Percentiles rank a stretch among this genome's conserved stretches.
These are phyloP conservation scores for Epinotia bilunana DNA, from an alignment of 2,888 invertebrate species.

Conservation along the genomic window DNA sequence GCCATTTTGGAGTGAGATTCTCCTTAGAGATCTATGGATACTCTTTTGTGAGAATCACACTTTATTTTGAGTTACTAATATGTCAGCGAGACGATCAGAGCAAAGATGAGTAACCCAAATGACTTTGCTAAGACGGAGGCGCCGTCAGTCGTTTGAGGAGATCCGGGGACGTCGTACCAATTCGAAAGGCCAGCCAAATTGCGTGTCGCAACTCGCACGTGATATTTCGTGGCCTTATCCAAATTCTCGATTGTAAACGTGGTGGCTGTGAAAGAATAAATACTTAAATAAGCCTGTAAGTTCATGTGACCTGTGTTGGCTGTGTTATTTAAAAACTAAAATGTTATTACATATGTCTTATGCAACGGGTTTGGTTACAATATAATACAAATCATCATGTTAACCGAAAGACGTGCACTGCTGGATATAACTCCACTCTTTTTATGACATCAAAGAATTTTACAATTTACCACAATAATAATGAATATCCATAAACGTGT, in stretches of 20 bases:
- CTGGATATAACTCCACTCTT: no score
- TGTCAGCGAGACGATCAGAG: conserved; percentile 45
- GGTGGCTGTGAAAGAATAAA: conserved; percentile 57
- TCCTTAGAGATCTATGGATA: not conserved
- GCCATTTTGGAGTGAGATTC: not conserved
- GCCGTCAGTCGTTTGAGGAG: conserved; percentile 57
- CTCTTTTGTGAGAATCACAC: not conserved
- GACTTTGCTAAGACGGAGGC: conserved; percentile 51
- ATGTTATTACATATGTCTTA: no score
- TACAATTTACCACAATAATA: no score
- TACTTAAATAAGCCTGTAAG: not conserved
- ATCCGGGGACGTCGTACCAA: conserved; percentile 60
- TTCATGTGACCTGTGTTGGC: no score
- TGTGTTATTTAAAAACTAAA: no score
- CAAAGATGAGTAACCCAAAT: conserved; percentile 52
- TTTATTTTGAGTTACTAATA: conserved; percentile 15
- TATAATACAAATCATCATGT: no score
- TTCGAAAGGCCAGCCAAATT: conserved; percentile 75
- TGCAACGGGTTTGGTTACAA: no score
- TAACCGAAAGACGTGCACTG: no score
- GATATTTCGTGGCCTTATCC: conserved; percentile 65
- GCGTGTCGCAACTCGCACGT: conserved; percentile 68
- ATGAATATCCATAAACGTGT: no score
- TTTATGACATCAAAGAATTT: no score
- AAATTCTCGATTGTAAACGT: conserved; percentile 66